phyloP scores from a whole-genome alignment of 2,888 invertebrate species.

The Hypsopygia costalis region DNA sequence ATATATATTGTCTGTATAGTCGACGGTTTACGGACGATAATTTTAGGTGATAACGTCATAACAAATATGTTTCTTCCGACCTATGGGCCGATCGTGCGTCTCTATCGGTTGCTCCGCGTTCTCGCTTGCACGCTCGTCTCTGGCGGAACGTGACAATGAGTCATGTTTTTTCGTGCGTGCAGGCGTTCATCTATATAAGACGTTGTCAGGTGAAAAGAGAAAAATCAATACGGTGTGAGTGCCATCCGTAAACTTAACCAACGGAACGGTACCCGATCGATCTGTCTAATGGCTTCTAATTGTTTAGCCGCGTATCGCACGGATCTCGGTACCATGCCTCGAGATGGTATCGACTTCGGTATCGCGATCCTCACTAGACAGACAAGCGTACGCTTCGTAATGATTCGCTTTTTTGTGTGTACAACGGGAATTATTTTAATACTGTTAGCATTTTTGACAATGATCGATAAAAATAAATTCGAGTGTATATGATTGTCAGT shows the following conservation, averaged over 20 bases:
- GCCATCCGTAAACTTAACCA: constrained; percentile 14
- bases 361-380: constrained; percentile 25
- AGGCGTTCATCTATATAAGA: no score
- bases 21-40: no score
- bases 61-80: no score
- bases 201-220: no score
- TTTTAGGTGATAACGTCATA: no score
- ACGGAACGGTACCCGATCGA: constrained; percentile 52
- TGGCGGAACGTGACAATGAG: no score
- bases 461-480: not conserved
- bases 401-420: constrained; percentile 13
- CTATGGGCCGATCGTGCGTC: no score
- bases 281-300: constrained; percentile 70
- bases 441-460: not conserved
- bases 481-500: no score
- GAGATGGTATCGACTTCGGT: constrained; percentile 31
- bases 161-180: no score
- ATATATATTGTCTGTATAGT: no score
- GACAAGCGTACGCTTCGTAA: constrained; percentile 19
- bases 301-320: constrained; percentile 58
- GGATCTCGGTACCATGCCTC: constrained; percentile 25
- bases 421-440: constrained; percentile 13
- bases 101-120: no score
- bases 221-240: constrained; percentile 35
- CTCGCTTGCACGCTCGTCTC: no score